These are phyloP conservation scores for Cephus sareptanus DNA, from an alignment of 2,888 invertebrate species.

Conservation along the genomic window DNA sequence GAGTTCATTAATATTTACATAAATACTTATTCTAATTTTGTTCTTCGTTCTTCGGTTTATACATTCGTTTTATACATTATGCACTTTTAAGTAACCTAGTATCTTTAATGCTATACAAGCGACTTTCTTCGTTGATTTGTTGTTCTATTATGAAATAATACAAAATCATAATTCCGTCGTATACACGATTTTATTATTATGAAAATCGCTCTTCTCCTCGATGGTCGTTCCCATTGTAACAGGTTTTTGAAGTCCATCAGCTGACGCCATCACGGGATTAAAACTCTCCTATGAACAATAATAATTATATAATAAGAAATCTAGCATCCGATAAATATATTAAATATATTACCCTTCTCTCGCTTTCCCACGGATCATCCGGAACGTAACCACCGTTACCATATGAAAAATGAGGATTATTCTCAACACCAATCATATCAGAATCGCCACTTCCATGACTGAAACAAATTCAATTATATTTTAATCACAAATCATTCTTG, in stretches of 20 bases:
- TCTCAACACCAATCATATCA: slow-evolving; percentile 75
- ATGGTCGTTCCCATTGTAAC: neutral
- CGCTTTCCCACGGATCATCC: slow-evolving; percentile 16
- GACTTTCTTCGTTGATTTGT: neutral
- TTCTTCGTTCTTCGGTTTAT: neutral
- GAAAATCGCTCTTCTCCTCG: neutral
- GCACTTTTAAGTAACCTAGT: neutral
- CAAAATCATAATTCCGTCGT: neutral
- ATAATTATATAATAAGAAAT: neutral
- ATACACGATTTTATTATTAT: neutral
- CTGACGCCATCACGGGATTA: slow-evolving; percentile 12
- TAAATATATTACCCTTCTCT: slow-evolving; percentile 7
- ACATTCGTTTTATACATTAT: neutral
- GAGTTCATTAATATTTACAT: neutral
- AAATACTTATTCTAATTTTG: neutral
- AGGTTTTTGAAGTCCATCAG: neutral
- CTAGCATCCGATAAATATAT: neutral
- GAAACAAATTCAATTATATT: slow-evolving; percentile 26
- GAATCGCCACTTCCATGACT: slow-evolving; percentile 74
- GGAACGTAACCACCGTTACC: slow-evolving; percentile 55
- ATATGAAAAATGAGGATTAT: slow-evolving; percentile 72
- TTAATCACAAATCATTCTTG: neutral
- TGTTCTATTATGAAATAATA: neutral
- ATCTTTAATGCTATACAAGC: neutral
- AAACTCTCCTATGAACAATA: slow-evolving; percentile 2